Evolutionary conservation across 2,888 invertebrate genomes (phyloP), one percentile per base, ranked within the genome.

Genomic region (Nephrotoma flavescens): DNA sequence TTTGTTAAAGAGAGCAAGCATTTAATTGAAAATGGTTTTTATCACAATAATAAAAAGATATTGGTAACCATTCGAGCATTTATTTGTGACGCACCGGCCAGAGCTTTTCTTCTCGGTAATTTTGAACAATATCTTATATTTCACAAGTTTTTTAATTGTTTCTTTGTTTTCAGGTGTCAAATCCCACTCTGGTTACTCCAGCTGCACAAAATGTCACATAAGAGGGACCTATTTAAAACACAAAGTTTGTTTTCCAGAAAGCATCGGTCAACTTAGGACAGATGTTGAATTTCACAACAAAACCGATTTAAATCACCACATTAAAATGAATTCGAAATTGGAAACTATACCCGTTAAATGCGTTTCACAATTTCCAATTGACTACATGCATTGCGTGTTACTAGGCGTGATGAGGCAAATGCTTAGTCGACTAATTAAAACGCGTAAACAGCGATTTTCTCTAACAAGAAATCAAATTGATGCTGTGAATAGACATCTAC

Each of bases 201-300:
- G 86, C 12, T 86, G 83, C 42, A 86, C 86, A 4, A 86, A 86
- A 41, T 86, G 86, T 6, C 31, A 41, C 12, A 83, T 86, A 41
- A 57, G 4, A 9, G 42, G 86, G 2, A 41, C 11, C 2, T 86
- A 86, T 42, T 86, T n/a, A 11, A 7, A 86, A 15, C 83, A 86
- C 19, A 86, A 86, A 86, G 86, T 86, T 41, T 86, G 86, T 86
- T 86, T 86, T 15, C 86, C 52, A 83, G 83, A 15, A 2, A 83
- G 19, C 19, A 12, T 31, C 12, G 7, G 41, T 83, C 83, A 83
- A 83, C 41, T 19, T 5, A 83, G 83, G 3, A 41, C 83, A 19
- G 83, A 83, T 41, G 19, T 15, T 9, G 41, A 11, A 4, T 83
- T 83, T 83, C 83, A 31, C n/a, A 41, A 83, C 9, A 83, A 83